phyloP scores from a whole-genome alignment of 1,140 invertebrate genomes.

The Leptopilina boulardi region DNA sequence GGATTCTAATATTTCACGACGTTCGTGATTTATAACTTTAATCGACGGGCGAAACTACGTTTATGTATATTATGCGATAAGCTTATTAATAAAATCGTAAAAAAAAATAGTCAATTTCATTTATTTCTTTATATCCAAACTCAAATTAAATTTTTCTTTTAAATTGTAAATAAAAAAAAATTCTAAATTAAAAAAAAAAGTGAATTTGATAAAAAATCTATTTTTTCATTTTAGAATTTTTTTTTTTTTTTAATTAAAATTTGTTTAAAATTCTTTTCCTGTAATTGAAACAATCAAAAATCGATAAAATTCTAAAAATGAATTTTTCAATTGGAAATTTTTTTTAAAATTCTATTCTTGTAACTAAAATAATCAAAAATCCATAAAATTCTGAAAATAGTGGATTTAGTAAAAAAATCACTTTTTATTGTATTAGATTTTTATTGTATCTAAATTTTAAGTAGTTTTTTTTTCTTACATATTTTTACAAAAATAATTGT shows the following conservation, averaged over 20 bases:
- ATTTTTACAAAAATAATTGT: slow-evolving; percentile 30
- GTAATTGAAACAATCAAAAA: no score
- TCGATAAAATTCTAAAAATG: no score
- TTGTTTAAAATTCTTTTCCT: no score
- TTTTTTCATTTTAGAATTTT: no score
- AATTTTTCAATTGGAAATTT: no score
- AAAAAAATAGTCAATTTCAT: slow-evolving; percentile 39
- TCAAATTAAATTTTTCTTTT: no score
- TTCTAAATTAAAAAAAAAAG: background rate
- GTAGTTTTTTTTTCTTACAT: background rate
- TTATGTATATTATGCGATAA: slow-evolving; percentile 54
- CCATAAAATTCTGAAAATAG: background rate
- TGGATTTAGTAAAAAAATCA: background rate
- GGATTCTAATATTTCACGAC: slow-evolving; percentile 30
- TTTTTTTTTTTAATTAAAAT: no score
- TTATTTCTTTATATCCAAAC: no score
- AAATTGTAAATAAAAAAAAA: background rate
- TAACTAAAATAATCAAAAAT: no score
- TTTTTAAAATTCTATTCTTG: no score
- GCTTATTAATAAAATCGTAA: slow-evolving; percentile 59
- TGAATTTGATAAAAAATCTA: background rate
- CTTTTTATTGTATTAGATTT: slow-evolving; percentile 27
- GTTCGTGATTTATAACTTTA: slow-evolving; percentile 47
- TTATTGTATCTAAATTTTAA: no score
- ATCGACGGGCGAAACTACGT: slow-evolving; percentile 42